A percentile compares a stretch with the other conserved stretches of the same genome.
These are phyloP conservation scores for Camptogramma bilineatum DNA, from an alignment of 2,888 invertebrate genomes.

Conservation along the genomic window DNA sequence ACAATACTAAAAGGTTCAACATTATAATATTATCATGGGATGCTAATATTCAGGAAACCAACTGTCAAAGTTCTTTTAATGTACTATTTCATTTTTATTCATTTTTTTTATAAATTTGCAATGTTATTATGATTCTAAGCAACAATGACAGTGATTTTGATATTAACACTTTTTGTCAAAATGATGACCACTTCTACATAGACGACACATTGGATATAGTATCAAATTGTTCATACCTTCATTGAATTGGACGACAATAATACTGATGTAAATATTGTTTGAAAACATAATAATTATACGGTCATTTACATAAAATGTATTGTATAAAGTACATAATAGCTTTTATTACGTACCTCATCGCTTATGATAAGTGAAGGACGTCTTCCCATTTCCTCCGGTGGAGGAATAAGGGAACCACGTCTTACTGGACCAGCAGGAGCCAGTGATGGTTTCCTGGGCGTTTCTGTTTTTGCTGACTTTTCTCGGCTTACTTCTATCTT, in stretches of 20 bases:
- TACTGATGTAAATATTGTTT: constrained; percentile 48
- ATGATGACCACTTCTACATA: constrained; percentile 38
- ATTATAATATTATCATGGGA: constrained; percentile 46
- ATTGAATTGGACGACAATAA: constrained; percentile 56
- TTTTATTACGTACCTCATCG: constrained; percentile 92
- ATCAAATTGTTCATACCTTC: constrained; percentile 67
- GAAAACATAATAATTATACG: constrained; percentile 35
- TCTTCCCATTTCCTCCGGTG: constrained; percentile 94
- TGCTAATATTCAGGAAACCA: constrained; percentile 51
- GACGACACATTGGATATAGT: constrained; percentile 60
- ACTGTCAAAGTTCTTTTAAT: neutral
- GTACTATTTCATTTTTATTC: neutral
- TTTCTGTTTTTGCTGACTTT: constrained; percentile 88
- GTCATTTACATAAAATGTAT: constrained; percentile 8
- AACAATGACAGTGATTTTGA: constrained; percentile 25
- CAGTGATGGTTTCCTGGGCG: constrained; percentile 90
- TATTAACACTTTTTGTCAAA: constrained; percentile 49
- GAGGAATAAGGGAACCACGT: constrained; percentile 95
- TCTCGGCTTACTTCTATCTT: constrained; percentile 95
- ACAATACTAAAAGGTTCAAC: constrained; percentile 65
- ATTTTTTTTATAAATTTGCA: neutral
- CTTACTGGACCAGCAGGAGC: constrained; percentile 84
- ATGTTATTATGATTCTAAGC: neutral
- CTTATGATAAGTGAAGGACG: constrained; percentile 96
- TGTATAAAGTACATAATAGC: constrained; percentile 26